Evolutionary conservation across 1,140 invertebrate species (phyloP).

Genomic region (Wiebesia pumilae): DNA sequence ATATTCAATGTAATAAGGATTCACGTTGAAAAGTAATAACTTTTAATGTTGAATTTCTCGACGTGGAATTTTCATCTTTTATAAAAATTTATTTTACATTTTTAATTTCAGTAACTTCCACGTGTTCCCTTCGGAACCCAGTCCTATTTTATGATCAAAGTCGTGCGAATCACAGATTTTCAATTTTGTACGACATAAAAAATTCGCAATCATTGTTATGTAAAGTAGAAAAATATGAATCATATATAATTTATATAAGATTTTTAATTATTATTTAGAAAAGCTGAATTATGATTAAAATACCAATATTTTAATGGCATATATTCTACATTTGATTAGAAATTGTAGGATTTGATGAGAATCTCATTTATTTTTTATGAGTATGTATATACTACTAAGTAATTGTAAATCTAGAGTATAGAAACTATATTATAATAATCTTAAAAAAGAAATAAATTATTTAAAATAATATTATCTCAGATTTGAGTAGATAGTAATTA

Average conservation of each 20-base stretch:
- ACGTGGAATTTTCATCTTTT: conserved; percentile 18
- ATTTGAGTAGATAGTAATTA: too few relatives aligned
- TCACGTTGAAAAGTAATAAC: conserved; percentile 19
- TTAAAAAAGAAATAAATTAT: too few relatives aligned
- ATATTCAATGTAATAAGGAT: conserved; percentile 33
- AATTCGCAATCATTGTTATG: not conserved
- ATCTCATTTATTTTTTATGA: too few relatives aligned
- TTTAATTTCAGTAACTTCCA: conserved; percentile 37
- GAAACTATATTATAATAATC: too few relatives aligned
- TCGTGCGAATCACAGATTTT: conserved; percentile 33
- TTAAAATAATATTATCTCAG: too few relatives aligned
- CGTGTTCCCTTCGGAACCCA: conserved; percentile 22
- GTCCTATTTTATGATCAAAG: conserved; percentile 41
- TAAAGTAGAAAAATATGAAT: not conserved
- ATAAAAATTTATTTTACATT: conserved; percentile 46
- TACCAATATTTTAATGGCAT: too few relatives aligned
- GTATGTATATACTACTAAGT: too few relatives aligned
- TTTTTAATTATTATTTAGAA: not conserved
- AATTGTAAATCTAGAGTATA: too few relatives aligned
- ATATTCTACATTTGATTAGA: too few relatives aligned
- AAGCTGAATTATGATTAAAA: too few relatives aligned
- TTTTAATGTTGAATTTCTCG: not conserved
- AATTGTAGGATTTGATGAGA: too few relatives aligned
- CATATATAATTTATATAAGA: not conserved
- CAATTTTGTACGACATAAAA: conserved; percentile 17